Evolutionary conservation across 2,113 vertebrate species (phyloP).

Genomic region (Prinia subflava): DNA sequence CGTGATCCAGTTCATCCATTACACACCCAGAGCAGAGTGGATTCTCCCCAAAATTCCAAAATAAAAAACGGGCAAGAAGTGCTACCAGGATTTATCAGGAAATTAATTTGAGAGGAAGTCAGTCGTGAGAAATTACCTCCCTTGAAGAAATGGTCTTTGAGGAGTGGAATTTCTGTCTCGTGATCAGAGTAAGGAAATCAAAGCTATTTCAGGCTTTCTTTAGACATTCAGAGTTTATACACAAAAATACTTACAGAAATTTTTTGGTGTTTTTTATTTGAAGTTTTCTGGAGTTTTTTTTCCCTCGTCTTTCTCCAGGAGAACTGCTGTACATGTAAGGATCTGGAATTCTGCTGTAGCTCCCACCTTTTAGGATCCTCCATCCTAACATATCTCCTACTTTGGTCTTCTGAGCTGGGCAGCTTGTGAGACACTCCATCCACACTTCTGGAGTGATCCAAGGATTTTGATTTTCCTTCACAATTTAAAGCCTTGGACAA

Average conservation of each 20-base stretch:
- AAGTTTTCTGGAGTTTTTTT: not conserved
- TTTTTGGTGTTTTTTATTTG: not conserved
- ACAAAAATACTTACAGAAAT: not conserved
- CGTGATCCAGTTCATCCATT: not conserved
- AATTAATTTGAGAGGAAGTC: not conserved
- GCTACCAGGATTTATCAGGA: rapidly evolving
- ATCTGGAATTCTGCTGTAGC: not conserved
- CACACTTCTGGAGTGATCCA: not conserved
- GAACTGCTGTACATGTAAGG: rapidly evolving
- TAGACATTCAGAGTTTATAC: not conserved
- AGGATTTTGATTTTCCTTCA: not conserved
- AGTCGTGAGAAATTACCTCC: not conserved
- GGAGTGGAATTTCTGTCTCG: not conserved
- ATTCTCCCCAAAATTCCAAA: not conserved
- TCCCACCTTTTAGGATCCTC: not conserved
- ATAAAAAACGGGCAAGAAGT: not conserved
- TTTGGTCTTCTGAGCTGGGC: not conserved
- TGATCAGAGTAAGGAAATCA: not conserved
- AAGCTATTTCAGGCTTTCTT: not conserved
- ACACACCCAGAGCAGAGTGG: not conserved
- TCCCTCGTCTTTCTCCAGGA: not conserved
- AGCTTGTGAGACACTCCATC: not conserved
- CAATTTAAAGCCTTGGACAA: not conserved
- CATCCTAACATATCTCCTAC: not conserved
- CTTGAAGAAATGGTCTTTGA: not conserved